Evolutionary conservation across 2,113 vertebrate genomes (phyloP), one percentile per base, ranked within the genome.

Genomic region (Oceanodroma tethys): DNA sequence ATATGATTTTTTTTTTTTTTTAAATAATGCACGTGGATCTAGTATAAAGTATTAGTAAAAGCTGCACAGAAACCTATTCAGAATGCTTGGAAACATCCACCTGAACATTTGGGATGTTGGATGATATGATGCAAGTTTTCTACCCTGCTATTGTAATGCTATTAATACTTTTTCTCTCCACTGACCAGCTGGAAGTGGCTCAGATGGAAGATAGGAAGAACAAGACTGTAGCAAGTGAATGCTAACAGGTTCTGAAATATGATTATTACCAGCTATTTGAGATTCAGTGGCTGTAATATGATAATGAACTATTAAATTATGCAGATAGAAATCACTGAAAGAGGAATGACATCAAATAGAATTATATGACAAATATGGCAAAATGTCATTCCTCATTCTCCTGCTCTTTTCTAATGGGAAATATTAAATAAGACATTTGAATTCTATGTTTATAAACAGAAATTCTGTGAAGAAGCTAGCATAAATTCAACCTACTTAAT

Each of bases 181-280:
- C 55, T 34, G 13, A n/a, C 34, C 13, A n/a, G 15, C 55, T 89
- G 68, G 34, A 93, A 93, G 63, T 85, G 84, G 40, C 59, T 97
- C 86, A 96, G 53, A 32, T 71, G 74, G 91, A 97, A 95, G 85
- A 48, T 62, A 74, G 78, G 71, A 93, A 88, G 79, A 93, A 42
- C 74, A 91, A 70, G 74, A 60, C 66, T 27, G 18, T 52, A 92
- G 86, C 89, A 96, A 97, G 86, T 87, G 38, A 62, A 97, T 96
- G 87, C 80, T 95, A 95, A 93, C 70, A 86, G 85, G 76, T 92
- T 92, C 89, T 95, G 97, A 97, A 98, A 97, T 95, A 88, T 63
- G 72, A 79, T 97, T 18, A 45, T 97, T 97, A 97, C 78, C 62
- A 96, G 78, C 83, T 97, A 30, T 90, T 97, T 97, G 94, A 96